Evolutionary conservation across 2,113 vertebrate genomes (phyloP).

Genomic region (Perca schrenkii): DNA sequence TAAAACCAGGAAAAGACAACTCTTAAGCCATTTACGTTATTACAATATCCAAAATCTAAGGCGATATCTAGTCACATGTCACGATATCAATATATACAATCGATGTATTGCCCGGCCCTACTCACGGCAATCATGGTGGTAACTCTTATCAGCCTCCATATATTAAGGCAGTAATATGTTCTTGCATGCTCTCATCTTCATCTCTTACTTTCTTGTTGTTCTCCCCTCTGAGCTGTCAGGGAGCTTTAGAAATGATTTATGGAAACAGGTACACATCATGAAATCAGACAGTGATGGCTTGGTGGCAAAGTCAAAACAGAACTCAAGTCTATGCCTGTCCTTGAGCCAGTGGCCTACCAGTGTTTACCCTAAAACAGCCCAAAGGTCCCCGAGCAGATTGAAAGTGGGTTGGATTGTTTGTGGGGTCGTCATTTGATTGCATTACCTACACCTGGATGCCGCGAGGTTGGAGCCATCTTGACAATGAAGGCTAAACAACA

Average conservation of each 20-base stretch:
- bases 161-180: background rate
- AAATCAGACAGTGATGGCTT: conserved; percentile 26
- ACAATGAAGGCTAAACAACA: conserved; percentile 71
- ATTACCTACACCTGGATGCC: conserved; percentile 69
- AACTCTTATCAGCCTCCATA: background rate
- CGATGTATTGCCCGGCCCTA: no score
- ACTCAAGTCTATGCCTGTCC: conserved; percentile 32
- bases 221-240: conserved; percentile 8
- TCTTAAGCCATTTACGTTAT: no score
- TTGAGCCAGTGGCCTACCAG: conserved; percentile 49
- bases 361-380: conserved; percentile 40
- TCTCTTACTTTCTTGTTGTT: conserved; percentile 1
- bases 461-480: conserved; percentile 74
- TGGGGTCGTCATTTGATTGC: conserved; percentile 75
- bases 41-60: no score
- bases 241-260: conserved; percentile 23
- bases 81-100: no score
- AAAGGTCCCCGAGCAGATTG: conserved; percentile 55
- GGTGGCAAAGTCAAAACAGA: conserved; percentile 39
- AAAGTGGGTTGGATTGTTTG: conserved; percentile 35
- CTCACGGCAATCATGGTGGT: background rate
- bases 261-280: conserved; percentile 14
- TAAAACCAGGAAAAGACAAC: no score
- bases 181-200: background rate
- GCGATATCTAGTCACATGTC: no score